phyloP scores from a whole-genome alignment of 92 coral and sea anemone species.

The Actinostola sp. region DNA sequence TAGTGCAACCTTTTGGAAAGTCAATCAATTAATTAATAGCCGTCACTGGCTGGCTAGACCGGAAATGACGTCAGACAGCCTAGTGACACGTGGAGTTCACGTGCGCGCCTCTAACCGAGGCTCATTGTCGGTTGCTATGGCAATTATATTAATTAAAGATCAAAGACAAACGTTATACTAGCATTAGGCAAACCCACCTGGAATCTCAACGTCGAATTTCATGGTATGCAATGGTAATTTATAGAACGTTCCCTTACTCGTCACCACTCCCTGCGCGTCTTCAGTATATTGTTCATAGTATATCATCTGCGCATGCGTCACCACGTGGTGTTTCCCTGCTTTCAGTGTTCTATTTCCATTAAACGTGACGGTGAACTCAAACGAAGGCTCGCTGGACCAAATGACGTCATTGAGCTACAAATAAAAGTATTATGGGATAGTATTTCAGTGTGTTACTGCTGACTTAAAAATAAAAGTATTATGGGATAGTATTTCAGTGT shows the following conservation, averaged over 20 bases:
- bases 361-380: constrained; percentile 70
- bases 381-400: constrained; percentile 43
- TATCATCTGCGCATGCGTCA: constrained; percentile 71
- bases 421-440: neutral
- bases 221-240: constrained; percentile 46
- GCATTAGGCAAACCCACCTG: no score
- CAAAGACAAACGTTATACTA: no score
- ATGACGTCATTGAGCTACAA: constrained; percentile 49
- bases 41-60: no score
- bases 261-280: constrained; percentile 54
- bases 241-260: constrained; percentile 58
- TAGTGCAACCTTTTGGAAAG: constrained; percentile 81
- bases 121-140: no score
- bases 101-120: no score
- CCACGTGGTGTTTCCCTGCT: constrained; percentile 75
- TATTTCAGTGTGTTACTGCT: neutral
- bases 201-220: constrained; percentile 60
- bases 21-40: no score
- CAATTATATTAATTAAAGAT: no score
- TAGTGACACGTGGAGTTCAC: no score
- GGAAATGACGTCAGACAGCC: no score
- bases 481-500: neutral
- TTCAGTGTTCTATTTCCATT: constrained; percentile 64
- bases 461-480: constrained; percentile 1
- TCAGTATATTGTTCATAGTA: constrained; percentile 63